Percentiles rank a stretch among this genome's conserved stretches.
These are phyloP conservation scores for Tenualosa ilisha DNA, from an alignment of 2,797 vertebrate genomes.

Conservation along the genomic window DNA sequence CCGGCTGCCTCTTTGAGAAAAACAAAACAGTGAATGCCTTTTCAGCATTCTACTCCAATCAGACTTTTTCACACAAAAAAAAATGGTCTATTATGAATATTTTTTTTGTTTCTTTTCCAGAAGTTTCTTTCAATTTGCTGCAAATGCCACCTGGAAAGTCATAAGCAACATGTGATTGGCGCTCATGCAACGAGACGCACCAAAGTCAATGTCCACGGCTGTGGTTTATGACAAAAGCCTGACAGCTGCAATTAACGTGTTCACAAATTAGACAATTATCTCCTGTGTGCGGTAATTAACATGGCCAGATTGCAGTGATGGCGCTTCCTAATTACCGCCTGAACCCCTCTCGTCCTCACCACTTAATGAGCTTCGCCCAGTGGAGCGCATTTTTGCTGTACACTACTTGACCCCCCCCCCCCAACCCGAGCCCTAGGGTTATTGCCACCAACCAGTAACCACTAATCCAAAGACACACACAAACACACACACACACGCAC, in stretches of 20 bases:
- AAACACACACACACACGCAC: background rate
- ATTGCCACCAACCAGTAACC: background rate
- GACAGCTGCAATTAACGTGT: slow-evolving; percentile 20
- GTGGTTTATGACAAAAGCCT: slow-evolving; percentile 4
- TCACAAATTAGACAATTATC: slow-evolving; percentile 25
- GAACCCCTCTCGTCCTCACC: background rate
- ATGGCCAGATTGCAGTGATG: slow-evolving; percentile 10
- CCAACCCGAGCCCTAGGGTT: too few relatives aligned
- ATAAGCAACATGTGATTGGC: background rate
- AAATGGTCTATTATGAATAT: background rate
- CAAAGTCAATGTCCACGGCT: slow-evolving; percentile 8
- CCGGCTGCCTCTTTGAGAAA: background rate
- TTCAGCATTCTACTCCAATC: background rate
- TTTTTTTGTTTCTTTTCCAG: background rate
- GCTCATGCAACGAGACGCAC: background rate
- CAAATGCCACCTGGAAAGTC: background rate
- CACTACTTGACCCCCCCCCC: background rate
- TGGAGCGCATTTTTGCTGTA: background rate
- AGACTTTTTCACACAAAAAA: background rate
- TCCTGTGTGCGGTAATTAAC: slow-evolving; percentile 20
- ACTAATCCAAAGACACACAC: background rate
- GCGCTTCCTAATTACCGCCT: background rate
- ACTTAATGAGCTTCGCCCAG: background rate
- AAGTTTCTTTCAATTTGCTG: background rate
- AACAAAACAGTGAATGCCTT: background rate